These are phyloP conservation scores for Brienomyrus brachyistius DNA, from an alignment of 2,113 vertebrate genomes.

Conservation along the genomic window DNA sequence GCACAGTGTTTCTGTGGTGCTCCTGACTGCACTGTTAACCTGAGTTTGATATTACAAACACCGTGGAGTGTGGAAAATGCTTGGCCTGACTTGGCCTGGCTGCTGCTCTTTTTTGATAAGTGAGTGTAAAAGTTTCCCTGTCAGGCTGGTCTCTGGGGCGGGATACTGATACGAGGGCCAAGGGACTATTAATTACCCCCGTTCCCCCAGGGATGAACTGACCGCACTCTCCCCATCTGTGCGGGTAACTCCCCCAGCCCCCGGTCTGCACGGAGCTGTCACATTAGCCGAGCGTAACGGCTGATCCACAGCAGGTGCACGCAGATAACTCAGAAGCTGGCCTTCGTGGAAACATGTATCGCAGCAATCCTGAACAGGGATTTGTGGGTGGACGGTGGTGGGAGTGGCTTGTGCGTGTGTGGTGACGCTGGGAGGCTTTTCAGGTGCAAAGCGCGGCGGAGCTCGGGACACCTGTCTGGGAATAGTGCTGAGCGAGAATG, in stretches of 20 bases:
- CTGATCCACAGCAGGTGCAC: neutral
- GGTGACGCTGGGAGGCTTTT: neutral
- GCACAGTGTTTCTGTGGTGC: neutral
- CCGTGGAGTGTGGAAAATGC: neutral
- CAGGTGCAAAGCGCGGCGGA: neutral
- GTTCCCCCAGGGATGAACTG: neutral
- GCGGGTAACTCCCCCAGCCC: neutral
- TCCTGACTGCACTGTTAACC: neutral
- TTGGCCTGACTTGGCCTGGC: conserved; percentile 21
- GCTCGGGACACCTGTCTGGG: conserved; percentile 43
- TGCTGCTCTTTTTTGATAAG: conserved; percentile 16
- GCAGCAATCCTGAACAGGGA: neutral
- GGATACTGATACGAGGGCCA: conserved; percentile 31
- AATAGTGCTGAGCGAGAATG: conserved; percentile 37
- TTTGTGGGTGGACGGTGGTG: neutral
- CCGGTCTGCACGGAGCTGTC: neutral
- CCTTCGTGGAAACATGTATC: conserved; percentile 30
- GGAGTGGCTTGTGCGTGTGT: neutral
- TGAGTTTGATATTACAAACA: neutral
- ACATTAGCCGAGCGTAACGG: neutral
- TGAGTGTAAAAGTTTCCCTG: conserved; percentile 32
- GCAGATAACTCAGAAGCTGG: conserved; percentile 25
- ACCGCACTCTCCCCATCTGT: conserved; percentile 23
- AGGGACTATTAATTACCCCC: conserved; percentile 50
- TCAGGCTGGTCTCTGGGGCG: conserved; percentile 37